A percentile compares a stretch with the other conserved stretches of the same genome.
These are phyloP conservation scores for cat (Felis catus) DNA, from an alignment of 2,113 vertebrate genomes.

Conservation along the genomic window DNA sequence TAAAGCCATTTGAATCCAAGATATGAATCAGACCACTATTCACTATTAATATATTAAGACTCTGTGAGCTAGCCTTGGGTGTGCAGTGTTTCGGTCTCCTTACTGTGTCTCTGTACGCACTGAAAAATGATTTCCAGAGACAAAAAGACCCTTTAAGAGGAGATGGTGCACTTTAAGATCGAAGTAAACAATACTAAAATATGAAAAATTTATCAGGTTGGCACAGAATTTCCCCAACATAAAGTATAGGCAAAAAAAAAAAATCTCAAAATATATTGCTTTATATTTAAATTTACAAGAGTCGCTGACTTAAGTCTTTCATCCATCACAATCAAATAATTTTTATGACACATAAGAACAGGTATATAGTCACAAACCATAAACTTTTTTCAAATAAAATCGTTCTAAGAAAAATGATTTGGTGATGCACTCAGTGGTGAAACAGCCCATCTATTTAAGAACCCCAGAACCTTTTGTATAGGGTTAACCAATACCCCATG, in stretches of 20 bases:
- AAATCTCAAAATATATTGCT: conserved; percentile 20
- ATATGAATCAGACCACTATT: neutral
- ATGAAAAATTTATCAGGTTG: neutral
- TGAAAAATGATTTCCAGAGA: conserved; percentile 34
- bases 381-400: conserved; percentile 50
- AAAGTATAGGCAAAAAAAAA: conserved; percentile 6
- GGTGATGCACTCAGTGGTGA: neutral
- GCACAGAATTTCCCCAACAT: neutral
- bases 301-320: neutral
- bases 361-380: neutral
- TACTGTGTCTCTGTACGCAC: neutral
- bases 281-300: conserved; percentile 47
- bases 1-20: neutral
- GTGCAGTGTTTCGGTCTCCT: neutral
- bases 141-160: neutral
- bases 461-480: neutral
- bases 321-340: neutral
- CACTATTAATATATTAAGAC: neutral
- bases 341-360: neutral
- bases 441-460: neutral
- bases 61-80: neutral
- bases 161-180: neutral
- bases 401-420: conserved; percentile 33
- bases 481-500: neutral
- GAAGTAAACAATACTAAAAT: conserved; percentile 39